These are phyloP conservation scores for Dendrolimus punctatus DNA, from an alignment of 1,140 invertebrate genomes.

Conservation along the genomic window DNA sequence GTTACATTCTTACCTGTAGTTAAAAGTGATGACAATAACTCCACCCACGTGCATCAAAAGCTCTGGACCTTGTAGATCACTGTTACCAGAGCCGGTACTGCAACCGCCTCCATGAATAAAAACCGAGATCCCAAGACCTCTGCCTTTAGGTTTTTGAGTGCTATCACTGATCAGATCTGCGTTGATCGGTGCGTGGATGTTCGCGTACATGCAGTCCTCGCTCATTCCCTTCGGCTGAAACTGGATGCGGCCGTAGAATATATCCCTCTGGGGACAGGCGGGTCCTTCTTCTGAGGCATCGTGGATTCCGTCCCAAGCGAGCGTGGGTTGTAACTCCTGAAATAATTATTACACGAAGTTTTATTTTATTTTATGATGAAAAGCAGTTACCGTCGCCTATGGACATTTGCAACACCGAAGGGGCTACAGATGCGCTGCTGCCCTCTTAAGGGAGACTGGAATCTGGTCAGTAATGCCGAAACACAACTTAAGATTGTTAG, in stretches of 20 bases:
- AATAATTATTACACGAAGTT: constrained; percentile 4
- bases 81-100: constrained; percentile 68
- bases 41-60: constrained; percentile 72
- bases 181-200: constrained; percentile 31
- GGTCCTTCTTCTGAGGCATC: constrained; percentile 73
- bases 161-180: neutral
- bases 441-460: no score
- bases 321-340: constrained; percentile 72
- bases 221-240: constrained; percentile 22
- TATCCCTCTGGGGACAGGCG: constrained; percentile 63
- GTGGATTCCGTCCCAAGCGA: constrained; percentile 69
- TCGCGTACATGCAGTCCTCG: constrained; percentile 48
- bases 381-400: no score
- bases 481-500: no score
- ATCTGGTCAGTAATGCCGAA: no score
- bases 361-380: no score
- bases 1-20: constrained; percentile 61
- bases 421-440: no score
- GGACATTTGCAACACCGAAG: no score
- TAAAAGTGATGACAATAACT: constrained; percentile 76
- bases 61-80: constrained; percentile 72
- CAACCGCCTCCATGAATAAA: constrained; percentile 82
- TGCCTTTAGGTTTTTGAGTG: no score
- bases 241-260: constrained; percentile 30
- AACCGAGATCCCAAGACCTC: constrained; percentile 72